Evolutionary conservation across 2,888 invertebrate species (phyloP), one percentile per base, ranked within the genome.

Genomic region (Hydrotaea diabolus): DNA sequence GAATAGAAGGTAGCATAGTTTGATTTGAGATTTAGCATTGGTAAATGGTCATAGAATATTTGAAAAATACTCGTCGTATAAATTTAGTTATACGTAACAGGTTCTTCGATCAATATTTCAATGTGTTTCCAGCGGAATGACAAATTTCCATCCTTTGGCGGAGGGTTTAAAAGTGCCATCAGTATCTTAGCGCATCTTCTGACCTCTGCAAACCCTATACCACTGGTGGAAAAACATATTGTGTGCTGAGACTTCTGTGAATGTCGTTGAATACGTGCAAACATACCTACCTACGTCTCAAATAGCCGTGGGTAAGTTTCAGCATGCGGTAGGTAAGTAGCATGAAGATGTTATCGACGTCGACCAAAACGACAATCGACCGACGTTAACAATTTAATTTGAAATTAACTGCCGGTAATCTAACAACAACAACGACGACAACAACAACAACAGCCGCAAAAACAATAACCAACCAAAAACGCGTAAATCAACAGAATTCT

Each of bases 311-410:
- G n/a, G 31, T 43, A 64, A 77, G 31, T 82, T 43, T 77, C 73
- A 77, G 85, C 80, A 85, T 80, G 66, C 66, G 82, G 82, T 66
- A 43, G 66, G 59, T 64, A 46, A 77, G 53, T 84, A 86, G 83
- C 88, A 88, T 89, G 86, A 87, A 90, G 91, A 90, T 90, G 83
- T 89, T 90, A 91, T 90, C 90, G 86, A 55, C 82, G 82, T 62
- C 55, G 77, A 77, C 76, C 69, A 80, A 82, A 76, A 85, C 86
- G 83, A 83, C 86, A 82, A 77, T 80, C 55, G 64, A 83, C 80
- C 82, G 86, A 80, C 64, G 82, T 85, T 86, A 82, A 83, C 83
- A 75, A 82, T 85, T 85, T 87, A 85, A 84, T 83, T 85, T 82
- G 75, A 85, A 87, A 85, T 86, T 86, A 86, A 86, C 83, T 85